Percentiles rank a stretch among this genome's conserved stretches.
phyloP scores from a whole-genome alignment of 2,797 vertebrate species.

The Aselliscus stoliczkanus region DNA sequence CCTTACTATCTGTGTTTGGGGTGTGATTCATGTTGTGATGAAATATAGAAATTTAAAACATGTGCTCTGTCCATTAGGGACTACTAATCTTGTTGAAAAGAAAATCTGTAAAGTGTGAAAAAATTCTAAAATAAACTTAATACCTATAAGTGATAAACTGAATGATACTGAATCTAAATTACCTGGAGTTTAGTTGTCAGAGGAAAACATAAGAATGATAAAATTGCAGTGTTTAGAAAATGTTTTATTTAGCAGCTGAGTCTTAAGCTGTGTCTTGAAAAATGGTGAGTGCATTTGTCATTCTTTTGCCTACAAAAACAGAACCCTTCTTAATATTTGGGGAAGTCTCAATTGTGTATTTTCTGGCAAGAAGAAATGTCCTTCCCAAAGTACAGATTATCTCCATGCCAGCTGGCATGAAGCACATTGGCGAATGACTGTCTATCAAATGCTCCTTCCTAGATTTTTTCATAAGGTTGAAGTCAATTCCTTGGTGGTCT shows the following conservation, averaged over 20 bases:
- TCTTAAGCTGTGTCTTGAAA: background rate
- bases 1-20: background rate
- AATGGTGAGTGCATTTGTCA: background rate
- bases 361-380: background rate
- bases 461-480: background rate
- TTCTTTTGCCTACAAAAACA: background rate
- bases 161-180: background rate
- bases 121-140: background rate
- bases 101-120: background rate
- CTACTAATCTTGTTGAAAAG: background rate
- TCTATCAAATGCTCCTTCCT: background rate
- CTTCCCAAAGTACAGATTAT: background rate
- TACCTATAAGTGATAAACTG: background rate
- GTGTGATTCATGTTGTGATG: background rate
- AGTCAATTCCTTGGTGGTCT: background rate
- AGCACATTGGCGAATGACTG: background rate
- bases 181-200: background rate
- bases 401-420: background rate
- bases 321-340: background rate
- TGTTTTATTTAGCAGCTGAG: background rate
- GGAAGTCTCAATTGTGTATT: background rate
- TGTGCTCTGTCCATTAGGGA: background rate
- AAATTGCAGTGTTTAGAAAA: background rate
- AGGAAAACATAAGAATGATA: background rate
- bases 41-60: background rate